Evolutionary conservation across 2,113 vertebrate species (phyloP).

Genomic region (Calidris pugnax): DNA sequence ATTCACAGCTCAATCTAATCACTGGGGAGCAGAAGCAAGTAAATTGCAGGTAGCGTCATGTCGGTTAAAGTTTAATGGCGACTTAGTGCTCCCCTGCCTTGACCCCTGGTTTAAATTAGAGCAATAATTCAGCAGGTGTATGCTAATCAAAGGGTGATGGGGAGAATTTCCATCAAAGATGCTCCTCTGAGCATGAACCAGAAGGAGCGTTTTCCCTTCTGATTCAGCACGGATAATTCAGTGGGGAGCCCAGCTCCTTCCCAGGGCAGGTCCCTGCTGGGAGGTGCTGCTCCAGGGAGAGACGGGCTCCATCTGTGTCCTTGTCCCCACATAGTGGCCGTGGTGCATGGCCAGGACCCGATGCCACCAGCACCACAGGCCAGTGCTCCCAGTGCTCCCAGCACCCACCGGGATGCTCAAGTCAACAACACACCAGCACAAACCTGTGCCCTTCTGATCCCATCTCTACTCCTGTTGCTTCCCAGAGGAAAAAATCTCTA

Average conservation of each 20-base stretch:
- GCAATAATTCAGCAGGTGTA: background rate
- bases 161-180: background rate
- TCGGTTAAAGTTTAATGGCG: background rate
- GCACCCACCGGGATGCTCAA: background rate
- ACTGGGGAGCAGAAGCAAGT: background rate
- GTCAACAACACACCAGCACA: background rate
- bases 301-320: accelerated
- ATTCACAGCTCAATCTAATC: background rate
- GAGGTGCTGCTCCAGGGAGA: background rate
- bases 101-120: background rate
- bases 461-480: background rate
- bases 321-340: accelerated
- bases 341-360: background rate
- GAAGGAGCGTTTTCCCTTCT: background rate
- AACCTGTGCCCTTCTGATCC: background rate
- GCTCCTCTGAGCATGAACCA: background rate
- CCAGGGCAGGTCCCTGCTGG: background rate
- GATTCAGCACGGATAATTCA: background rate
- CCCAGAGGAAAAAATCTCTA: background rate
- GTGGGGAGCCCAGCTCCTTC: background rate
- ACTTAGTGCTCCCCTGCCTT: background rate
- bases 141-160: background rate
- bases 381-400: background rate
- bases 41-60: background rate
- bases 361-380: background rate